phyloP scores from a whole-genome alignment of 1,140 invertebrate species.

The Aphis gossypii region DNA sequence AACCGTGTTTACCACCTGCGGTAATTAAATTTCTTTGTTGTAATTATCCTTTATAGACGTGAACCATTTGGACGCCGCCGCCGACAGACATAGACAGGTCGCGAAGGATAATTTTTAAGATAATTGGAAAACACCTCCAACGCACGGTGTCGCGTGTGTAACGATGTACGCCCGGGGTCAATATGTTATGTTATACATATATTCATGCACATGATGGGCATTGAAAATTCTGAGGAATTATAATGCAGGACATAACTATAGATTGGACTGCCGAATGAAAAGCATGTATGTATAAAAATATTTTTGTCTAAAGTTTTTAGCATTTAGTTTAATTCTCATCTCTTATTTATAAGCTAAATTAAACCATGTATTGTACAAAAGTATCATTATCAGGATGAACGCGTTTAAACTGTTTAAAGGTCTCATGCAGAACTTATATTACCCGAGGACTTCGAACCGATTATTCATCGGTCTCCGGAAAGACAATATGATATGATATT shows the following conservation, averaged over 20 bases:
- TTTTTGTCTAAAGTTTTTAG: neutral
- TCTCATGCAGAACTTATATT: neutral
- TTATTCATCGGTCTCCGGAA: neutral
- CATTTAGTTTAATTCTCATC: neutral
- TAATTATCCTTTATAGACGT: constrained; percentile 46
- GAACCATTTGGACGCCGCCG: constrained; percentile 22
- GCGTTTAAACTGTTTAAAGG: neutral
- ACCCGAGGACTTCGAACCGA: neutral
- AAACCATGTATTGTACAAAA: neutral
- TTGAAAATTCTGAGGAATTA: neutral
- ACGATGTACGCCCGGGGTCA: neutral
- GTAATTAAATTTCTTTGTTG: constrained; percentile 54
- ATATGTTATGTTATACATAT: neutral
- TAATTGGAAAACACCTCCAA: constrained; percentile 55
- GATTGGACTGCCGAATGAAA: neutral
- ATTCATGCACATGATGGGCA: neutral
- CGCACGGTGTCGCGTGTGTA: constrained; percentile 23
- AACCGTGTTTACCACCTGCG: constrained; percentile 50
- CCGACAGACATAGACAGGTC: constrained; percentile 38
- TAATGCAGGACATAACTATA: neutral
- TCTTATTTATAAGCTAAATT: neutral
- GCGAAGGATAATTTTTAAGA: constrained; percentile 6
- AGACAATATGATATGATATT: neutral
- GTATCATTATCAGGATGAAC: neutral
- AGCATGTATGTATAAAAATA: neutral